Evolutionary conservation across 2,113 vertebrate genomes (phyloP), one percentile per base, ranked within the genome.

Genomic region (Alethe castanea): DNA sequence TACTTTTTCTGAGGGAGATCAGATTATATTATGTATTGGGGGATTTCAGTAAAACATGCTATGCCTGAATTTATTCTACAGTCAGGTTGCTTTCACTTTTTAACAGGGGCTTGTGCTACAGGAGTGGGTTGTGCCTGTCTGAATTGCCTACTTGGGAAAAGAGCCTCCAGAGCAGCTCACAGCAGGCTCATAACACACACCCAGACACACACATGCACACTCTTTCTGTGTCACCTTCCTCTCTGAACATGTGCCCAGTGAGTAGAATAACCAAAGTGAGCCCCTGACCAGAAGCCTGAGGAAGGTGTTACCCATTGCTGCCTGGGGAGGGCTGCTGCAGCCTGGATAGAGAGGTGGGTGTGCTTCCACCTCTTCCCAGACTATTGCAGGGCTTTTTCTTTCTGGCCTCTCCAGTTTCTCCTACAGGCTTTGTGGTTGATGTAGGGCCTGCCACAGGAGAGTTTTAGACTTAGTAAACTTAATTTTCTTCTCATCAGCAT

Each of bases 231-330:
- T 45, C 0, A 0, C 25, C 22, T 73, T 81, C 33, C 2, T 4
- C 53, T 78, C 59, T 78, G 64, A 56, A 36, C 38, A 3, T 0
- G 2, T n/a, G 17, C 22, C 48, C 57, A 33, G 26, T 0, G 1
- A 77, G 29, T 35, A 23, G 40, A 72, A 52, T 47, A 64, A 72
- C 26, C 9, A 56, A 47, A 81, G 31, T 0, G 0, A 76, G 22
- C 14, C 25, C 11, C 42, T 73, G 33, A 7, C 31, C 54, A 15
- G 23, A 26, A 47, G 31, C 52, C 38, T 8, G 7, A 56, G 61
- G 60, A 67, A 33, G 33, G 2, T 8, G 3, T 23, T 60, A 42
- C 24, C 81, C 23, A 25, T 50, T 0, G 1, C 40, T 2, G 3
- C 44, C 50, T 1, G 0, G 42, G 53, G 11, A 48, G 23, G 18